phyloP scores from a whole-genome alignment of 2,888 invertebrate species.

The Napeogenes sylphis region DNA sequence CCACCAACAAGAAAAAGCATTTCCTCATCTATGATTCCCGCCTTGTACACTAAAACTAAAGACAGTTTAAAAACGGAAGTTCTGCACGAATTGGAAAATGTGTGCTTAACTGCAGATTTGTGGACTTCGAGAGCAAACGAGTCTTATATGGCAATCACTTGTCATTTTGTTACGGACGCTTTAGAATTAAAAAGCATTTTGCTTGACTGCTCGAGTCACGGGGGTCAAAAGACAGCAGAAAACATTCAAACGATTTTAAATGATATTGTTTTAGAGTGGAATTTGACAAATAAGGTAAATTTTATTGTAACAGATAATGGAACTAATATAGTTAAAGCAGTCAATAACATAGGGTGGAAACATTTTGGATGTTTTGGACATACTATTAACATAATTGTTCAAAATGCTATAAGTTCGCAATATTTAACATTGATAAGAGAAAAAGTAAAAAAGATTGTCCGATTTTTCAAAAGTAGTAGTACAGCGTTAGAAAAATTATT shows the following conservation, averaged over 20 bases:
- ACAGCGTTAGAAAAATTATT: constrained; percentile 24
- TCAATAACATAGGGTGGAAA: constrained; percentile 19
- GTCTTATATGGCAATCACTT: constrained; percentile 35
- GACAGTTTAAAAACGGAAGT: not conserved
- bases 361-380: constrained; percentile 36
- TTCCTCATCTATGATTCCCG: constrained; percentile 7
- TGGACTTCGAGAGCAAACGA: constrained; percentile 37
- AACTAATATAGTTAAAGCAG: constrained; percentile 34
- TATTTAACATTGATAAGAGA: constrained; percentile 14
- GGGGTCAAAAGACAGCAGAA: constrained; percentile 28
- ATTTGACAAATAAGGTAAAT: constrained; percentile 32
- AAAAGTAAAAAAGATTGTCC: constrained; percentile 30
- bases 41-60: not conserved
- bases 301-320: constrained; percentile 40
- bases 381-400: constrained; percentile 33
- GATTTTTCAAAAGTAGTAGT: constrained; percentile 26
- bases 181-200: constrained; percentile 32
- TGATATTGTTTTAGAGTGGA: constrained; percentile 20
- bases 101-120: constrained; percentile 36
- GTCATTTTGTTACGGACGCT: constrained; percentile 34
- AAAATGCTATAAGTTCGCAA: constrained; percentile 21
- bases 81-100: constrained; percentile 8
- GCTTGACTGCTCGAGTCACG: constrained; percentile 33
- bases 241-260: constrained; percentile 33
- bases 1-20: constrained; percentile 22